Base-by-base conservation (phyloP, 2,797 vertebrate genomes). In the Halcyon chelicuti region DNA sequence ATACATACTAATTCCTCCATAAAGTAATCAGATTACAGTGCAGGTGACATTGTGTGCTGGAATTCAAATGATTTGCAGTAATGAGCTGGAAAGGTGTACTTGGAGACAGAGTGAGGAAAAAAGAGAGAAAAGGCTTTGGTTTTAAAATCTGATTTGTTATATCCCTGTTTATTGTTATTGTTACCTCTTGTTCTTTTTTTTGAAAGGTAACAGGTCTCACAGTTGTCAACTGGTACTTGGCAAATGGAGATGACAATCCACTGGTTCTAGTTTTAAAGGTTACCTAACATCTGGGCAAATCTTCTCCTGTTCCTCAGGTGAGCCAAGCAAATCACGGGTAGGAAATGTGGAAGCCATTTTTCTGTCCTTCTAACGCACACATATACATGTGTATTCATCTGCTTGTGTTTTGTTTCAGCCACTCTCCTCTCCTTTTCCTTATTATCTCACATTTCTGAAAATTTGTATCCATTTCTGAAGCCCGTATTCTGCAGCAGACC, bases 11-110 rank as follows among this genome's bases (percentile, higher is more conserved):
- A 99, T 99, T 99, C 98, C 97, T 97, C 98, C 98, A 98, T 98
- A 98, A 99, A 99, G 99, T 99, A 99, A 99, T 99, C 99, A 98
- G 98, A 99, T 99, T 99, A 99, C 99, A 99, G 98, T 98, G 99
- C 99, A 99, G 99, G 99, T 99, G 99, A 99, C 99, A 99, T 98
- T 97, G 98, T 98, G 98, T 97, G 97, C 98, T 98, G 98, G 97
- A 98, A 98, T 98, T 98, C 98, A 98, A 98, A 98, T 98, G 98
- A 98, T 98, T 98, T 98, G 98, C 98, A 98, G 98, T 98, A 99
- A 99, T 98, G 98, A 99, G 98, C 97, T 98, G 98, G 97, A 98
- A 98, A 98, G 98, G 98, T 99, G 98, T 97, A 95, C 91, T 97
- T 98, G 96, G 94, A 98, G 97, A 97, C 96, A 94, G 97, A 96